A percentile compares a stretch with the other conserved stretches of the same genome.
Evolutionary conservation across 2,113 vertebrate genomes (phyloP).

Genomic region (Pithys albifrons): DNA sequence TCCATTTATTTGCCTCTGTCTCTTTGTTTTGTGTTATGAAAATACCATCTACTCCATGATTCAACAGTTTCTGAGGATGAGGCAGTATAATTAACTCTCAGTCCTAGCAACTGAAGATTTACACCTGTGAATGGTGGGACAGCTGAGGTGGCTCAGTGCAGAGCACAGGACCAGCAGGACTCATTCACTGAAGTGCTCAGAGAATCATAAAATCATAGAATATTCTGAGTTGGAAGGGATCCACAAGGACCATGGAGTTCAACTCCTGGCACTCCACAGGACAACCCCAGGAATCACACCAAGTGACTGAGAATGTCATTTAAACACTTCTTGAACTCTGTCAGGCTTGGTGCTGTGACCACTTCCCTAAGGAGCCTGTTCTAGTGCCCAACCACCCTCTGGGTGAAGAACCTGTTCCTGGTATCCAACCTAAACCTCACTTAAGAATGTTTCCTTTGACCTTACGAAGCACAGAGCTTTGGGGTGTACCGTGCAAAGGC

Average conservation of each 20-base stretch:
- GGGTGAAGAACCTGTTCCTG: background rate
- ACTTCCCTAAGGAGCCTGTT: background rate
- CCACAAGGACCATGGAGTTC: background rate
- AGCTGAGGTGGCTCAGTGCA: background rate
- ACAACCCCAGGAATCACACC: background rate
- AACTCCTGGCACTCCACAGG: background rate
- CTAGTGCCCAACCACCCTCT: background rate
- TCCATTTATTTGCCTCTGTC: background rate
- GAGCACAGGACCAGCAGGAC: background rate
- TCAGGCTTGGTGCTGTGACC: background rate
- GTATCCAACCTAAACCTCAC: background rate
- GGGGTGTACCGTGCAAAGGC: background rate
- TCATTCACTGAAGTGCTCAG: background rate
- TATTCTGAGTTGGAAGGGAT: background rate
- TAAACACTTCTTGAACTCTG: background rate
- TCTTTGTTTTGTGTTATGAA: background rate
- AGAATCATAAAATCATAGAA: background rate
- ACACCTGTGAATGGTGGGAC: background rate
- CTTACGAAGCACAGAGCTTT: background rate
- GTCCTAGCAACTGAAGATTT: background rate
- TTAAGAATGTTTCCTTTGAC: background rate
- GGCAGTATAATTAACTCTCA: background rate
- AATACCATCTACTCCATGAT: fast-evolving
- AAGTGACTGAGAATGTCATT: fast-evolving
- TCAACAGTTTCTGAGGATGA: background rate